phyloP scores from a whole-genome alignment of 1,140 invertebrate genomes.

The Berghia stephanieae region DNA sequence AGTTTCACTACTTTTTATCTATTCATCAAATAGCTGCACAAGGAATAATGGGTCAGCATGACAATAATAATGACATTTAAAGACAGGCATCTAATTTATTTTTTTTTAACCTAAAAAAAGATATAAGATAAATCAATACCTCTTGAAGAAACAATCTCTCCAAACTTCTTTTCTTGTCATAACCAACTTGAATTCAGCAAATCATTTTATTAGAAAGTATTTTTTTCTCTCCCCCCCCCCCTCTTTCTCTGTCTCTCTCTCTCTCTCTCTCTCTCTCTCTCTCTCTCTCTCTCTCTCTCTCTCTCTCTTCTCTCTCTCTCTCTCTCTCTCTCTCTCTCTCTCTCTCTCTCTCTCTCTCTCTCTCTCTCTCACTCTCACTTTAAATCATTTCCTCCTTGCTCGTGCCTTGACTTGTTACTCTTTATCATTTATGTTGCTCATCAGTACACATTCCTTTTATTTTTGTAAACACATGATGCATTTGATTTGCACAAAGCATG shows the following conservation, averaged over 20 bases:
- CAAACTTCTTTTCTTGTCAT: neutral
- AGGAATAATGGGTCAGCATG: no score
- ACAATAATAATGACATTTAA: neutral
- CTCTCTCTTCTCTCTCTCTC: neutral
- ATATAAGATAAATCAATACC: neutral
- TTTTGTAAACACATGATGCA: no score
- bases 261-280: neutral
- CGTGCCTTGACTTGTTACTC: no score
- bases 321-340: constrained; percentile 10
- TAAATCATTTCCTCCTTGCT: neutral
- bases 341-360: constrained; percentile 9
- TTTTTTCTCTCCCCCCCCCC: neutral
- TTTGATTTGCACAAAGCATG: no score
- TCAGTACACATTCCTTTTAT: no score
- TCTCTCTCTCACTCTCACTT: neutral
- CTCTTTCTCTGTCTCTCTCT: constrained; percentile 5
- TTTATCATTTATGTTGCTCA: no score
- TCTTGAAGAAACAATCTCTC: neutral
- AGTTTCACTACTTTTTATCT: no score
- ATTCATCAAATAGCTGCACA: no score
- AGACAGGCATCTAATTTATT: neutral
- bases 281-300: constrained; percentile 5
- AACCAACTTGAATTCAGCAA: neutral
- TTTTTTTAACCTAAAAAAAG: neutral
- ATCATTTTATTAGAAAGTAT: neutral